Conservation (phyloP, 1,140 invertebrate genomes). For the Notospermus geniculatus region DNA sequence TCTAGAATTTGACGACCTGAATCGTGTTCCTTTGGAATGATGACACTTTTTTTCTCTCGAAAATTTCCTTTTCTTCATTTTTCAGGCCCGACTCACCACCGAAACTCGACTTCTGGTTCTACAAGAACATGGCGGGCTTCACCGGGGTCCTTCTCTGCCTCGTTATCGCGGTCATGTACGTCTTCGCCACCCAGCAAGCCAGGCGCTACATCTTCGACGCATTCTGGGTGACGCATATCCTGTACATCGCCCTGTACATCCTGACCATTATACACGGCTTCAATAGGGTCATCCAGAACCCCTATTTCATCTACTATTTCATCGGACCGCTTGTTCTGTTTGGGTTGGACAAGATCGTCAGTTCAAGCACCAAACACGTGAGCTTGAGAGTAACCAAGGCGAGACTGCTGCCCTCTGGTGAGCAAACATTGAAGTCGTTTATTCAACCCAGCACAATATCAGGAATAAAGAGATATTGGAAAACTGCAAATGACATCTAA, state of each 20-base stretch:
- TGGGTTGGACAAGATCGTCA: constrained; percentile 89
- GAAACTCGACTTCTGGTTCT: constrained; percentile 91
- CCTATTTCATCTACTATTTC: constrained; percentile 94
- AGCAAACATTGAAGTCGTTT: constrained; percentile 5
- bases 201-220: constrained; percentile 70
- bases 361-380: constrained; percentile 64
- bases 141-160: constrained; percentile 93
- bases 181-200: constrained; percentile 93
- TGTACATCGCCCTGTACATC: constrained; percentile 88
- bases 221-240: constrained; percentile 95
- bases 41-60: too few species aligned
- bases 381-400: constrained; percentile 93
- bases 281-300: constrained; percentile 77
- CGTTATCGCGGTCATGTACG: constrained; percentile 93
- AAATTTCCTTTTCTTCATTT: constrained; percentile 48
- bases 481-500: too few species aligned
- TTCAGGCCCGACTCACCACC: constrained; percentile 90
- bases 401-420: constrained; percentile 88
- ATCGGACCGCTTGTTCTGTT: constrained; percentile 88
- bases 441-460: too few species aligned
- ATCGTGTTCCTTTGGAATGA: too few species aligned
- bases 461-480: too few species aligned
- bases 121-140: constrained; percentile 88
- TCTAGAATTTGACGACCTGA: too few species aligned
- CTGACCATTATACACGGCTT: constrained; percentile 90